phyloP scores from a whole-genome alignment of 2,797 vertebrate species.

The Neosilurus hyrtlii region DNA sequence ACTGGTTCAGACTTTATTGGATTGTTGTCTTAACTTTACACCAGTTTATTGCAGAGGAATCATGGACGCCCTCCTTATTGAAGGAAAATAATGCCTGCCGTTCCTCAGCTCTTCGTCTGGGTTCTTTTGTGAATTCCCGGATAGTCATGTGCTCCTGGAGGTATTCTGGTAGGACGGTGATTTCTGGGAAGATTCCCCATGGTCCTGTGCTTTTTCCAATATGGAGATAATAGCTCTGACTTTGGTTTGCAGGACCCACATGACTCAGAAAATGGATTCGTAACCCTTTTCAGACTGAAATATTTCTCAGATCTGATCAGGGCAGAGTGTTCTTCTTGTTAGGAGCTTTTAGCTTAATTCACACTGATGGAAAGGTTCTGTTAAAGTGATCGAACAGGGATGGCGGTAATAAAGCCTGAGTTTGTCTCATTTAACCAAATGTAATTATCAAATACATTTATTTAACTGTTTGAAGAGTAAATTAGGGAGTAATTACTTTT shows the following conservation, averaged over 20 bases:
- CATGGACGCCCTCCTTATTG: not conserved
- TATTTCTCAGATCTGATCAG: not conserved
- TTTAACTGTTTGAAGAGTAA: not conserved
- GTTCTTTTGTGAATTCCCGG: not conserved
- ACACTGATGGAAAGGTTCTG: not conserved
- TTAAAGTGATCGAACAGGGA: not conserved
- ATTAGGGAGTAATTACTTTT: not conserved
- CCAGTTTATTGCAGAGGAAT: not conserved
- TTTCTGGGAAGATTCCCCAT: not conserved
- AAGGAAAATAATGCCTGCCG: not conserved
- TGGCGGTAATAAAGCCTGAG: not conserved
- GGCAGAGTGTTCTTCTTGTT: not conserved
- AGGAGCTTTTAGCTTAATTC: not conserved
- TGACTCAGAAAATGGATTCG: not conserved
- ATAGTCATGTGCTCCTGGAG: not conserved
- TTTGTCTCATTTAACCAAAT: not conserved
- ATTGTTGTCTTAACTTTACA: not conserved
- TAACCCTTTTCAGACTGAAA: not conserved
- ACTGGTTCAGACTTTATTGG: no score
- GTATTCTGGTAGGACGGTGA: no score
- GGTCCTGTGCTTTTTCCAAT: not conserved
- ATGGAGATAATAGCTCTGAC: not conserved
- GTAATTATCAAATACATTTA: not conserved
- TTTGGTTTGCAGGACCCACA: not conserved
- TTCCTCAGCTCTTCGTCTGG: not conserved